Evolutionary conservation across 2,888 invertebrate species (phyloP), one percentile per base, ranked within the genome.

Genomic region (Polymixis lichenea): DNA sequence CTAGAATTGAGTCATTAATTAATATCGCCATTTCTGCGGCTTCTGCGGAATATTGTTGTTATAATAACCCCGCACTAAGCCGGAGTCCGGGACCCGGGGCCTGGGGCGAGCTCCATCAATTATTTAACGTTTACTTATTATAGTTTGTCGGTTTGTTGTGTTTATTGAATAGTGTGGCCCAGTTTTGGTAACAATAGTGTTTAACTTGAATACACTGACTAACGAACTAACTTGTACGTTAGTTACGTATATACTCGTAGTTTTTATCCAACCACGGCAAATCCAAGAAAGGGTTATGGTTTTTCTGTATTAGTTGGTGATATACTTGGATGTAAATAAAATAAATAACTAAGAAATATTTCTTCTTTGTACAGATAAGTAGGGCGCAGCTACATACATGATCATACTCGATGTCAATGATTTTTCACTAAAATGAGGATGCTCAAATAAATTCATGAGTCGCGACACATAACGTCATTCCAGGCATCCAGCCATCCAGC

Each of bases 61-160:
- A 83, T 72, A 71, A 80, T 77, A 83, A 85, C 72, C 73, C 73
- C 68, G 56, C 17, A n/a, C 7, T 79, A 69, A 83, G 65, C 72
- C 78, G 49, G 5, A 15, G n/a, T 6, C 17, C 17, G 64, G 32
- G 70, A 6, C 60, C 17, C 38, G 32, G 43, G 62, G 43, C 60
- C 17, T 25, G 32, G 43, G 62, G 43, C 43, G 49, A n/a, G 28
- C 25, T 46, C 28, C 38, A 71, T 80, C 64, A 60, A 84, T 80
- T 75, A 84, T 80, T 71, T 68, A 80, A 49, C 38, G 75, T 60
- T 75, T 71, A 80, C 62, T 70, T 80, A 55, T 64, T 61, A 64
- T 22, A 55, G 66, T 82, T 75, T 22, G 56, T 74, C 56, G 53
- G 69, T 53, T 62, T 62, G 75, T 74, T 79, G 55, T 72, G 83